Evolutionary conservation across 2,888 invertebrate genomes (phyloP).

Genomic region (Embidobia sp.): DNA sequence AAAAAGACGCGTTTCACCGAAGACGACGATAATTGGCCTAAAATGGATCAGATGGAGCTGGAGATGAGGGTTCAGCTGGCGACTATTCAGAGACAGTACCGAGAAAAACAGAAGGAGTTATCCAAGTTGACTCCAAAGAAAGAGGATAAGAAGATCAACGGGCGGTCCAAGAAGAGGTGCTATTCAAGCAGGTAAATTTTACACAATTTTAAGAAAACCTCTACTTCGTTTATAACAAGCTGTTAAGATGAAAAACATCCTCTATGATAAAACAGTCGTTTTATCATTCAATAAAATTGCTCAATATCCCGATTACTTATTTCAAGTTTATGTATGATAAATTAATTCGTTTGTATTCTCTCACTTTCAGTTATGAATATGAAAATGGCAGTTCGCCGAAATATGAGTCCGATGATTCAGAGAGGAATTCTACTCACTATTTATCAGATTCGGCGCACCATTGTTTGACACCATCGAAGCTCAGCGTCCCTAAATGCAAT

Average conservation of each 20-base stretch:
- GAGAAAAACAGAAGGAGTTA: constrained; percentile 92
- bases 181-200: constrained; percentile 71
- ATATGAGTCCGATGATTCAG: constrained; percentile 60
- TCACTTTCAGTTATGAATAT: constrained; percentile 67
- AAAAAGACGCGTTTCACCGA: constrained; percentile 70
- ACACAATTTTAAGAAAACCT: too few species aligned
- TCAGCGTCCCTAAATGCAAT: constrained; percentile 76
- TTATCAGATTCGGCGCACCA: constrained; percentile 46
- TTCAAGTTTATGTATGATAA: too few species aligned
- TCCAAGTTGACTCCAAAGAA: constrained; percentile 86
- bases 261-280: too few species aligned
- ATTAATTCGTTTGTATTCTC: too few species aligned
- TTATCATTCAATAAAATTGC: too few species aligned
- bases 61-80: constrained; percentile 91
- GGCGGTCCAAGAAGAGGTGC: constrained; percentile 82
- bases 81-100: constrained; percentile 90
- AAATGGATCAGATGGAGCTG: constrained; percentile 88
- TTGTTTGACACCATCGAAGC: constrained; percentile 65
- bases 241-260: too few species aligned
- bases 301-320: too few species aligned
- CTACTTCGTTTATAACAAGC: too few species aligned
- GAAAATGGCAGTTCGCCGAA: constrained; percentile 61
- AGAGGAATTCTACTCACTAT: constrained; percentile 67
- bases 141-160: constrained; percentile 82
- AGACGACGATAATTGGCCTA: constrained; percentile 78